Evolutionary conservation across 2,113 vertebrate genomes (phyloP), one percentile per base, ranked within the genome.

Genomic region (Sorex fumeus): DNA sequence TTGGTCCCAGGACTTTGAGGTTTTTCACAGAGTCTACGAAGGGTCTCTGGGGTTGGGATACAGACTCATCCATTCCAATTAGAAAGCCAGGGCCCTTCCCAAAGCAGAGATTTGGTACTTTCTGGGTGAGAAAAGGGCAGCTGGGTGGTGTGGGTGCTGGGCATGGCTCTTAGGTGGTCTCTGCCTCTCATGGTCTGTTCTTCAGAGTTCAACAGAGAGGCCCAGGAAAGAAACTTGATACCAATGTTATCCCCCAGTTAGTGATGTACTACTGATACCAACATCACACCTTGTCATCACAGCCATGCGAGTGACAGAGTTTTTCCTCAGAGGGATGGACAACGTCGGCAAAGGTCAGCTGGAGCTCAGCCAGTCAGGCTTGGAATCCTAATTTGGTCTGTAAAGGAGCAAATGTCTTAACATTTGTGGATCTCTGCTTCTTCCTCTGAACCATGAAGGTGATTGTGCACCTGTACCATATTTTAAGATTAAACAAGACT

Each of bases 401-500:
- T 23, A 75, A 87, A 71, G 10, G 28, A 27, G 60, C 25, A 34
- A 78, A 34, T 86, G 79, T 34, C 50, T 60, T 34, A 45, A 40
- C 32, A 60, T 82, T 80, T 75, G 28, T 79, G 62, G 28, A 72
- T 72, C 66, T 83, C 50, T 70, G 74, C 83, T 88, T 82, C 80
- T 92, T 64, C 80, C 60, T 83, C 53, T 91, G 79, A 89, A 79
- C 87, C 85, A 84, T 50, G 83, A 62, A 93, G 69, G 70, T 66
- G 53, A 12, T 72, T 64, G 13, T 32, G 62, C 10, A n/a, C 71
- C 27, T 36, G 30, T 30, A 15, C n/a, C 43, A 11, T 75, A 28
- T n/a, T 85, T 80, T 71, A 87, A 86, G 66, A 80, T 88, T 62
- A 94, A 95, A 90, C 40, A 71, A 66, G 45, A 34, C 79, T 80